Conservation (phyloP, 2,888 invertebrate genomes). For the Metellina segmentata region DNA sequence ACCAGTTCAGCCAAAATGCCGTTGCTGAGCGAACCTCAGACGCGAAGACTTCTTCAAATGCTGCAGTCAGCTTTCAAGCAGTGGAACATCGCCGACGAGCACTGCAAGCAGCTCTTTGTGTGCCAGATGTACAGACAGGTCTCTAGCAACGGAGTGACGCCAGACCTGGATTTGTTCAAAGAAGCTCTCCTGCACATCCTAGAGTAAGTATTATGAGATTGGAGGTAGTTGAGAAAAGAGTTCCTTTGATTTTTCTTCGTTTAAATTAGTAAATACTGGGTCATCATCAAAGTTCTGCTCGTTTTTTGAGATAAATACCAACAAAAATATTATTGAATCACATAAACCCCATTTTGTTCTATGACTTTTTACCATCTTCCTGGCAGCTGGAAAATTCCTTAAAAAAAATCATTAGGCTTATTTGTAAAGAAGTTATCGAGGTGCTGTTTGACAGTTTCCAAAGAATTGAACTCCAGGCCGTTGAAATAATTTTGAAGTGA, state of each 20-base stretch:
- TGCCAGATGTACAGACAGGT: conserved; percentile 76
- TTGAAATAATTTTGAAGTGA: too few species aligned
- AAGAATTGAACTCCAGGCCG: too few species aligned
- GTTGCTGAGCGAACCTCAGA: conserved; percentile 53
- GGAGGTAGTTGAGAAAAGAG: background rate
- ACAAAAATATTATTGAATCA: too few species aligned
- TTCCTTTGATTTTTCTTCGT: too few species aligned
- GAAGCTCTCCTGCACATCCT: conserved; percentile 69
- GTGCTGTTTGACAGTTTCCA: too few species aligned
- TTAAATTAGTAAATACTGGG: background rate
- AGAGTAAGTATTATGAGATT: conserved; percentile 62
- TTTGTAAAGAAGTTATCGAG: too few species aligned
- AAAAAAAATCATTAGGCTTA: too few species aligned
- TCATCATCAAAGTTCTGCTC: too few species aligned
- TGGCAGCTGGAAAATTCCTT: too few species aligned
- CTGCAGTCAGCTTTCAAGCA: conserved; percentile 69
- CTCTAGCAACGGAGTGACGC: conserved; percentile 68
- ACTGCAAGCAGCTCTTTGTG: conserved; percentile 73
- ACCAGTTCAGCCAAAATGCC: conserved; percentile 72
- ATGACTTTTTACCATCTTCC: too few species aligned
- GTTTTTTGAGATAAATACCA: too few species aligned
- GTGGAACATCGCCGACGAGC: conserved; percentile 69
- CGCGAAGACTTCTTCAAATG: conserved; percentile 66
- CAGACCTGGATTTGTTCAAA: conserved; percentile 74
- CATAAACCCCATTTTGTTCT: too few species aligned